Conservation (phyloP, 1,140 invertebrate species). For the Venustaconcha ellipsiformis region DNA sequence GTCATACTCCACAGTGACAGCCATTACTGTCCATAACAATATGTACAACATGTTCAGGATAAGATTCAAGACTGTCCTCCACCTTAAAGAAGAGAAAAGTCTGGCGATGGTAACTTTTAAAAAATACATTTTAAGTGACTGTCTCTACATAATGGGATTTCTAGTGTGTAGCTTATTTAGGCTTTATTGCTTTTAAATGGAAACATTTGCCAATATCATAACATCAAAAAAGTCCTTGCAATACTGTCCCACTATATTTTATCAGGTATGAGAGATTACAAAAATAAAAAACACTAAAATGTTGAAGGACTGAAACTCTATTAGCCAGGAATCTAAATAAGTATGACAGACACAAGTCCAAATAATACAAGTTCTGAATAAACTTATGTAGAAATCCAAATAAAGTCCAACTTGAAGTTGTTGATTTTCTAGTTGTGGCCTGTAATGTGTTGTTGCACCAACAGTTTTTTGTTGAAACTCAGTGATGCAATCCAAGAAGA, state of each 20-base stretch:
- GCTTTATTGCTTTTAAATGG: neutral
- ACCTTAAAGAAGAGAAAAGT: conserved; percentile 40
- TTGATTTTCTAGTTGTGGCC: no score
- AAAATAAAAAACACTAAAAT: neutral
- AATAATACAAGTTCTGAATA: no score
- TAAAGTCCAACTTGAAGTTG: no score
- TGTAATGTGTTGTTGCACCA: no score
- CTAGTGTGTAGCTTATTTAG: neutral
- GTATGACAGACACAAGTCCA: no score
- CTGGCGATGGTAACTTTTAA: neutral
- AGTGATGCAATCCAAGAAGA: no score
- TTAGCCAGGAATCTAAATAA: no score
- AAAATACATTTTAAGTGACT: conserved; percentile 1
- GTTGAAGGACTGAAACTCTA: no score
- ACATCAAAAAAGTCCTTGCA: conserved; percentile 1
- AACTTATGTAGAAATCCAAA: no score
- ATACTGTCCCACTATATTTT: neutral
- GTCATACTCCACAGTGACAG: conserved; percentile 58
- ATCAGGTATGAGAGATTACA: neutral
- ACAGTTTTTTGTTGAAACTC: no score
- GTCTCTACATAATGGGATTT: neutral
- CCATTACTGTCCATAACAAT: conserved; percentile 62
- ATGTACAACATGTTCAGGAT: conserved; percentile 64
- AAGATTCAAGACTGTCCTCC: conserved; percentile 51
- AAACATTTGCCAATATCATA: neutral